Percentiles rank a stretch among this genome's conserved stretches.
Conservation (phyloP, 2,888 invertebrate species). For the Mylabris sibirica region DNA sequence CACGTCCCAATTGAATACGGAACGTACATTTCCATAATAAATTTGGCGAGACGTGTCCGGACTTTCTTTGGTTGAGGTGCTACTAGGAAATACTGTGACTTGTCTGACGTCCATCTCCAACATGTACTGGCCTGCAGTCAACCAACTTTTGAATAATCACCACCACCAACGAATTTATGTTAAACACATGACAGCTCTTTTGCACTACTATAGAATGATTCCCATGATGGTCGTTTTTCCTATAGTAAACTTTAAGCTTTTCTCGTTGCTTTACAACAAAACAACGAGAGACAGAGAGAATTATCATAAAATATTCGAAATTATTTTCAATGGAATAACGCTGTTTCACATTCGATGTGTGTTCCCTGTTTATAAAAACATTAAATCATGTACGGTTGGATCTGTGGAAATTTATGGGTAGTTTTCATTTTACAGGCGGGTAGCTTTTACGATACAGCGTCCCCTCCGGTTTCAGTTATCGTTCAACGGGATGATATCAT, state of each 20-base stretch:
- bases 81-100: not conserved
- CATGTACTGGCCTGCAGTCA: not conserved
- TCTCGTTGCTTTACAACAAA: not conserved
- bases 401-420: constrained; percentile 15
- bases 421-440: constrained; percentile 15
- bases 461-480: constrained; percentile 4
- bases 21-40: constrained; percentile 61
- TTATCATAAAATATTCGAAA: not conserved
- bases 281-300: not conserved
- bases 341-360: not conserved
- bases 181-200: not conserved
- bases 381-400: constrained; percentile 1
- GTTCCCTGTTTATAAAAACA: not conserved
- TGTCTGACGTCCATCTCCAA: constrained; percentile 8
- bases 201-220: not conserved
- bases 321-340: not conserved
- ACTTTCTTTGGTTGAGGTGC: constrained; percentile 40
- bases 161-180: not conserved
- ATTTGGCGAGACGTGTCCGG: constrained; percentile 58
- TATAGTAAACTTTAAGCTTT: not conserved
- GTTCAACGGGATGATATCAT: constrained; percentile 5
- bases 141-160: not conserved
- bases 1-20: constrained; percentile 61
- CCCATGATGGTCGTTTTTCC: not conserved
- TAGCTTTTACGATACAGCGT: constrained; percentile 1